Base-by-base conservation (phyloP, 2,113 vertebrate species). In the Nothoprocta pentlandii region DNA sequence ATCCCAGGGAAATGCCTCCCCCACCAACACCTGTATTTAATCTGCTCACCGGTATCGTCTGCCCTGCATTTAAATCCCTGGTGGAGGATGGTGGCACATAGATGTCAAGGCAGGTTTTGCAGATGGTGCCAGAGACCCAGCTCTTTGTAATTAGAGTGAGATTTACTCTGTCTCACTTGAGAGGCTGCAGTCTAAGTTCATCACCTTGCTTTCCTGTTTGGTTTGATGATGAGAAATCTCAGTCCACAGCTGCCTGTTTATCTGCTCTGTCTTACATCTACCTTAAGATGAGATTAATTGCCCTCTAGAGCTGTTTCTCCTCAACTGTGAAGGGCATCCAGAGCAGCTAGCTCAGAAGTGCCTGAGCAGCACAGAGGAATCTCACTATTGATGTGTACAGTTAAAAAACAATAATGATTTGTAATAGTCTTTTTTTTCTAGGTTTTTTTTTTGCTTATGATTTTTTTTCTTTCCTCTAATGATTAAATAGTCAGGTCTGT, bases 241-340 rank as follows among this genome's bases (percentile, higher is more conserved):
- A 47, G 53, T 80, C 47, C 28, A 58, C 61, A 84, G 46, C 53
- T 63, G 49, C 16, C 44, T 80, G 3, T 56, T 69, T 78, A 56
- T 46, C 42, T 90, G 47, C 39, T 94, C n/a, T 92, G 34, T 58
- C 70, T 88, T 86, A 63, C 66, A 80, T 70, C 51, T 94, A 16
- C 36, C 32, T 39, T 90, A 58, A 62, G 49, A 14, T 80, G 76
- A 61, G 69, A 53, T 47, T 61, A 86, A 47, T 26, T 90, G 32
- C n/a, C 64, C 47, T 81, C 19, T 67, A 77, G 21, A 94, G 20
- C 39, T 71, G 47, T 76, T 94, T 70, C 32, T 86, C 25, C 32
- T 92, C 0, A 0, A 6, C 51, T 80, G 25, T 74, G 53, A 84
- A 86, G 44, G 69, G 25, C 42, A 81, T 26, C 46, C 32, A 64